Percentiles rank a stretch among this genome's conserved stretches.
phyloP scores from a whole-genome alignment of 2,888 invertebrate species.

The Zeuzera pyrina region DNA sequence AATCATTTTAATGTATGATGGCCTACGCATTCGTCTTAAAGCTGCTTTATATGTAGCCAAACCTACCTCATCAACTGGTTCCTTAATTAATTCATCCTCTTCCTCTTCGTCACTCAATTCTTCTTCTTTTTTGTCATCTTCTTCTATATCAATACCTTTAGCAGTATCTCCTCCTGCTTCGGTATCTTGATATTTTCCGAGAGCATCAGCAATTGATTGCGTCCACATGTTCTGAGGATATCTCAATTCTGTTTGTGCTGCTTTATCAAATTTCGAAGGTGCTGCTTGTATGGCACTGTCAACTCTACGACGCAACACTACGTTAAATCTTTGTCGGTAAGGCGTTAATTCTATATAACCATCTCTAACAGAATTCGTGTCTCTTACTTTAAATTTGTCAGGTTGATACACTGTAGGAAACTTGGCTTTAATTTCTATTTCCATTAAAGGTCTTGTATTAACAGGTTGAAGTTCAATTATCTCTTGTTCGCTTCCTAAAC shows the following conservation, averaged over 20 bases:
- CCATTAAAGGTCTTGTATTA: conserved; percentile 72
- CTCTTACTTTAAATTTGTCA: conserved; percentile 65
- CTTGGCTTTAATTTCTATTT: conserved; percentile 78
- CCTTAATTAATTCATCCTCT: conserved; percentile 23
- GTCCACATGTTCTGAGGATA: conserved; percentile 81
- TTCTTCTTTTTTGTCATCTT: conserved; percentile 12
- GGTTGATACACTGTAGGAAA: conserved; percentile 69
- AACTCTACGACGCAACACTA: conserved; percentile 70
- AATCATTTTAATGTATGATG: conserved; percentile 47
- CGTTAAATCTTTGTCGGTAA: conserved; percentile 69
- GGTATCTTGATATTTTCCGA: conserved; percentile 28
- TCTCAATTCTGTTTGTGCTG: conserved; percentile 78
- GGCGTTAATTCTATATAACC: conserved; percentile 79
- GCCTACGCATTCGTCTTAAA: conserved; percentile 39
- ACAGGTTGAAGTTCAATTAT: conserved; percentile 68
- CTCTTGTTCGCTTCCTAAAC: conserved; percentile 77
- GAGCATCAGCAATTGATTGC: conserved; percentile 69
- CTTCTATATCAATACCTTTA: conserved; percentile 17
- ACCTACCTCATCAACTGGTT: conserved; percentile 39
- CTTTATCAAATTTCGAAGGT: conserved; percentile 48
- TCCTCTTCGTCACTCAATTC: conserved; percentile 32
- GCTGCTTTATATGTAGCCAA: conserved; percentile 40
- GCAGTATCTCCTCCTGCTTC: conserved; percentile 42
- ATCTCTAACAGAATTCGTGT: conserved; percentile 74
- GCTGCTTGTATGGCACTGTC: conserved; percentile 74